phyloP scores from a whole-genome alignment of 2,797 vertebrate genomes.

The Hylomyscus alleni region DNA sequence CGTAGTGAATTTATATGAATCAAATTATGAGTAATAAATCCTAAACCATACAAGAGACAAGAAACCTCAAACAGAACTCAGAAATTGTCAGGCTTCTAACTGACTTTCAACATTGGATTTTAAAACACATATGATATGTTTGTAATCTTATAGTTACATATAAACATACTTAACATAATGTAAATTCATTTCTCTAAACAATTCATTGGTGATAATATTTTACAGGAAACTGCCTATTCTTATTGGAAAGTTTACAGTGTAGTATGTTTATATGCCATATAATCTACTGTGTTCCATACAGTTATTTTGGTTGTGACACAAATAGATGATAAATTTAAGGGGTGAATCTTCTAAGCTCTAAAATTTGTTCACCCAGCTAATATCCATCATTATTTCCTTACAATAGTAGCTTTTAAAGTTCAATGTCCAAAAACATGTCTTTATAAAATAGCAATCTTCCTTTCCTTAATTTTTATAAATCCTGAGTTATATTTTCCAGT shows the following conservation, averaged over 20 bases:
- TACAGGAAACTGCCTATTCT: neutral
- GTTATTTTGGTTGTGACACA: neutral
- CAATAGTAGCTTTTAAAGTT: neutral
- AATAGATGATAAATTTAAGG: slow-evolving; percentile 3
- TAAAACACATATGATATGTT: neutral
- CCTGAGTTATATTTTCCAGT: neutral
- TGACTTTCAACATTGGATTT: neutral
- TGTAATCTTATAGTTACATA: neutral
- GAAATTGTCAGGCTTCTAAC: slow-evolving; percentile 4
- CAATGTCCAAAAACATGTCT: neutral
- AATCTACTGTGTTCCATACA: neutral
- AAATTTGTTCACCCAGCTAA: neutral
- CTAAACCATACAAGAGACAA: neutral
- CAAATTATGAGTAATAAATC: slow-evolving; percentile 4
- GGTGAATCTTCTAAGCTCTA: neutral
- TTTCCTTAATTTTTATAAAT: slow-evolving; percentile 39
- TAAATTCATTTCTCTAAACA: neutral
- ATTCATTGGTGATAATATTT: neutral
- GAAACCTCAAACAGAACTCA: neutral
- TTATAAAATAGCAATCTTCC: neutral
- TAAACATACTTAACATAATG: slow-evolving; percentile 9
- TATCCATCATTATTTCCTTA: slow-evolving; percentile 3
- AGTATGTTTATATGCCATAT: neutral
- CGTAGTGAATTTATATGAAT: slow-evolving; percentile 22
- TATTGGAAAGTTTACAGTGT: neutral